Evolutionary conservation across 2,113 vertebrate genomes (phyloP).

Genomic region (Pituophis catenifer): DNA sequence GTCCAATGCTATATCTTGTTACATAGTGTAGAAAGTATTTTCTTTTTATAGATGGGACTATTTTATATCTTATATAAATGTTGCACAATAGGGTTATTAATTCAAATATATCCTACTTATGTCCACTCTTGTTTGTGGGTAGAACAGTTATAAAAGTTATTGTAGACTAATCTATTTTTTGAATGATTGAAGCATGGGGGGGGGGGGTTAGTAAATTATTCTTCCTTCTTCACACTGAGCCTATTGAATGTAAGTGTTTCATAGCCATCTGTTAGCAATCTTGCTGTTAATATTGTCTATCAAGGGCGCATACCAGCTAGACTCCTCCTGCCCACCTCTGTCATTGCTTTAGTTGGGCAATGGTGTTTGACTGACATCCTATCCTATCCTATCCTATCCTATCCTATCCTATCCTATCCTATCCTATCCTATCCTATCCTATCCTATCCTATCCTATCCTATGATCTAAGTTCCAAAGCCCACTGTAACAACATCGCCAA

Average conservation of each 20-base stretch:
- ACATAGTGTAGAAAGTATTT: not conserved
- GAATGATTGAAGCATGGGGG: not conserved
- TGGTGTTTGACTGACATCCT: not conserved
- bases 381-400: no score
- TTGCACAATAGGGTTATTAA: not conserved
- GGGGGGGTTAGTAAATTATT: no score
- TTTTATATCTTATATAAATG: not conserved
- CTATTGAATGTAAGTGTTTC: not conserved
- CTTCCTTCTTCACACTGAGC: not conserved
- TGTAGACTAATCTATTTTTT: not conserved
- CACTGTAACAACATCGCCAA: no score
- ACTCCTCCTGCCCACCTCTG: not conserved
- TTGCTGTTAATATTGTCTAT: not conserved
- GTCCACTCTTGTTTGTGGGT: not conserved
- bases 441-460: no score
- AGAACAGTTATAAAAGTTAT: not conserved
- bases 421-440: not conserved
- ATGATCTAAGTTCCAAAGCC: no score
- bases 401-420: no score
- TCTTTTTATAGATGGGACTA: not conserved
- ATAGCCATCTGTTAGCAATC: not conserved
- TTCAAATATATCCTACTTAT: not conserved
- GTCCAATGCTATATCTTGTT: no score
- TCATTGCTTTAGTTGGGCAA: not conserved
- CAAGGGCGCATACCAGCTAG: not conserved